Evolutionary conservation across 35 echinoderm and acorn worm genomes (phyloP).

Genomic region (Amphiura filiformis): DNA sequence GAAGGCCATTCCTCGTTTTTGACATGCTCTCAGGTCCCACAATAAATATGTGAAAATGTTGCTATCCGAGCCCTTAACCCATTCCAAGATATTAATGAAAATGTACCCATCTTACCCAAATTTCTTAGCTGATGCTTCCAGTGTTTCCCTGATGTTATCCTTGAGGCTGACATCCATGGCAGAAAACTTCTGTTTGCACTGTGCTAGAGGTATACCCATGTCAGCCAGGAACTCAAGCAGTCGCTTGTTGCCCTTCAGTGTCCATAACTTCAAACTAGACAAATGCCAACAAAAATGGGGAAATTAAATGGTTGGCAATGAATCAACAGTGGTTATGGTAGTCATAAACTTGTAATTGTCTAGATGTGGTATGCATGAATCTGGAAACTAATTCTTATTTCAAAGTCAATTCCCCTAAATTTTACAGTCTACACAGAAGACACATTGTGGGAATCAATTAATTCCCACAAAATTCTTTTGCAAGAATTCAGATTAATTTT

Average conservation of each 20-base stretch:
- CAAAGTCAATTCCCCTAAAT: too few species aligned
- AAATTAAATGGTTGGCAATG: neutral
- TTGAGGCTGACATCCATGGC: conserved; percentile 88
- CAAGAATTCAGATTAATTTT: too few species aligned
- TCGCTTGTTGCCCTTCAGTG: conserved; percentile 86
- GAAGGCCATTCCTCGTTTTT: too few species aligned
- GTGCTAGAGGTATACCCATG: conserved; percentile 87
- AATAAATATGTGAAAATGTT: too few species aligned
- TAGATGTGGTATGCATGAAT: neutral
- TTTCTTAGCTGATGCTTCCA: conserved; percentile 87
- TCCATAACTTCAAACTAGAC: conserved; percentile 84
- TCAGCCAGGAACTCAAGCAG: conserved; percentile 97
- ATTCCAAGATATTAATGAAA: too few species aligned
- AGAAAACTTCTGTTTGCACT: conserved; percentile 96
- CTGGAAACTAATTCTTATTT: too few species aligned
- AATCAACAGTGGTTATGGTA: neutral
- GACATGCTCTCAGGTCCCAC: too few species aligned
- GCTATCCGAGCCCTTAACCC: too few species aligned
- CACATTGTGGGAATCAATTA: too few species aligned
- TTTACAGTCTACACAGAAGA: too few species aligned
- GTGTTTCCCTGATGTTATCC: conserved; percentile 75
- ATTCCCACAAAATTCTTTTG: too few species aligned
- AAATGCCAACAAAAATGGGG: neutral
- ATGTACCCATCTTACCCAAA: conserved; percentile 83
- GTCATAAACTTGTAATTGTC: neutral